These are phyloP conservation scores for Prolemur simus DNA, from an alignment of 2,113 vertebrate genomes.

Conservation along the genomic window DNA sequence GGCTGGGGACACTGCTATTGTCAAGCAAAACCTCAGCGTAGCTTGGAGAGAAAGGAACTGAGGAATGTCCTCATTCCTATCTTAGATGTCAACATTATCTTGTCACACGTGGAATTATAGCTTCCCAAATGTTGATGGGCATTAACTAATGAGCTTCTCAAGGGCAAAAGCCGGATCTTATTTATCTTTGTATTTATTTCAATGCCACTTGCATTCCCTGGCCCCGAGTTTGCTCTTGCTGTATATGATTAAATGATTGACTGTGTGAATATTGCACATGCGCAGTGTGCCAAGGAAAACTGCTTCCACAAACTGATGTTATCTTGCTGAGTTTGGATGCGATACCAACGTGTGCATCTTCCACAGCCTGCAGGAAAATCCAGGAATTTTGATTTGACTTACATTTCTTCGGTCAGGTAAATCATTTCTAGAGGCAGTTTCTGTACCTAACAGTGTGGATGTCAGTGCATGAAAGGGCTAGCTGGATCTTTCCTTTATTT, in stretches of 20 bases:
- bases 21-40: not conserved
- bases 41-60: not conserved
- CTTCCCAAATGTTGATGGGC: not conserved
- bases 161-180: not conserved
- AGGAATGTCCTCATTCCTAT: not conserved
- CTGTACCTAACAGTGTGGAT: not conserved
- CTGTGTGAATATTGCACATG: not conserved
- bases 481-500: constrained; percentile 50
- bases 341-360: not conserved
- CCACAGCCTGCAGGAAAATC: not conserved
- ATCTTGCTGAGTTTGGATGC: not conserved
- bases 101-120: not conserved
- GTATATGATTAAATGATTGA: not conserved
- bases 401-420: not conserved
- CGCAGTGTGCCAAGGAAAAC: not conserved
- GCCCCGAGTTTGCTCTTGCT: not conserved
- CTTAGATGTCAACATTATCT: not conserved
- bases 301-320: not conserved
- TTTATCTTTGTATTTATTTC: not conserved
- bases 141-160: not conserved
- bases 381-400: not conserved
- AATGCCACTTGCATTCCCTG: not conserved
- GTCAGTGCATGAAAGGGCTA: not conserved
- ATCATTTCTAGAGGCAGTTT: not conserved
- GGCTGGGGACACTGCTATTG: not conserved